Evolutionary conservation across 2,888 invertebrate species (phyloP), one percentile per base, ranked within the genome.

Genomic region (Conops quadrifasciatus): DNA sequence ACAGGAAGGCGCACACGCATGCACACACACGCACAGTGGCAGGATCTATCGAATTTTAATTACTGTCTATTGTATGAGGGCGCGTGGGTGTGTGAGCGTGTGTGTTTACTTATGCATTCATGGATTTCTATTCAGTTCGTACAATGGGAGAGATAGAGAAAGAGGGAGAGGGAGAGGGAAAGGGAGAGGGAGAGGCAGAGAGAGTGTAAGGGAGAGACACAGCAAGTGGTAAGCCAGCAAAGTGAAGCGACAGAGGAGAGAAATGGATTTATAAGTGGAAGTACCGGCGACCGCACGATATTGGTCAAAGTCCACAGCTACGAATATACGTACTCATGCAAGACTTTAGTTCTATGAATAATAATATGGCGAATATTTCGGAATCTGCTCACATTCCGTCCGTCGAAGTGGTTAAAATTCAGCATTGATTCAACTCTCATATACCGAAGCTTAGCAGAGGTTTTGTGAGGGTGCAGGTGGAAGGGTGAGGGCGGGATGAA

Each of bases 1-100:
- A 66, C 53, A 21, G 26, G 19, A 28, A 66, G 53, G 53, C 53
- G 53, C 53, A 56, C 21, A 3, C 5, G 9, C 36, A 49, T 49
- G 28, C 28, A 65, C 47, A 28, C 64, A 36, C 49, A 49, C 24
- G 28, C 51, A 36, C 36, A 63, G 63, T 21, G 63, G 45, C 63
- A 63, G 26, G 47, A 63, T 43, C 36, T 63, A 63, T 63, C 63
- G 63, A 63, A 63, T 63, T 63, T 63, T 63, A 63, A 63, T 63
- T 63, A 63, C 63, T 45, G 63, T 63, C 45, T 47, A 63, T 47
- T 47, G 63, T 47, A 21, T 15, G 45, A n/a, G 26, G 4, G n/a
- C 15, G 30, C 36, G 60, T n/a, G 28, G 15, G n/a, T 58, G 15
- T 24, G 19, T 24, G 24, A 9, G 24, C 4, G 26, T 4, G 58